Conservation (phyloP, 2,113 vertebrate species). For the Actinemys pallida region DNA sequence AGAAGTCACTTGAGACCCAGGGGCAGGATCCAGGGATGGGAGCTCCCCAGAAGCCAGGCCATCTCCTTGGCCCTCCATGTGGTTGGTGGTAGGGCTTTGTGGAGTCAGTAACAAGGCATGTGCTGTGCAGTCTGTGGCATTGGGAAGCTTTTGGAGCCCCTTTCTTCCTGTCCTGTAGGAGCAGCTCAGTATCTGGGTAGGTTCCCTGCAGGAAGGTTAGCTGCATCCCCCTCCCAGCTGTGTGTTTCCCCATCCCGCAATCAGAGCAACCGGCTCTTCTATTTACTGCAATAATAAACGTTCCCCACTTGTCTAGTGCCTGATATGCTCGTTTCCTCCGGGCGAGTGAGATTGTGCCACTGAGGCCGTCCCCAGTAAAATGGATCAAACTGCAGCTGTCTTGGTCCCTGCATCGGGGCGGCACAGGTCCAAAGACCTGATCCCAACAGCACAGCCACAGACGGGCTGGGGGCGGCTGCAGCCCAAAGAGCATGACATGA, state of each 20-base stretch:
- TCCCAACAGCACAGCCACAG: neutral
- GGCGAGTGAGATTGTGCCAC: accelerated
- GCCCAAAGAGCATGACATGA: too few species aligned
- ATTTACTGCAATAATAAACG: conserved; percentile 46
- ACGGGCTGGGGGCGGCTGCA: neutral
- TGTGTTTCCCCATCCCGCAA: neutral
- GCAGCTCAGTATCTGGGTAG: neutral
- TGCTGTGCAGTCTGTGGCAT: neutral
- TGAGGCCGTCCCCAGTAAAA: too few species aligned
- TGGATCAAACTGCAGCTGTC: neutral
- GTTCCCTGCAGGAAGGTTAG: neutral
- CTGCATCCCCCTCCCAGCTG: neutral
- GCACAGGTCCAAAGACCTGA: neutral
- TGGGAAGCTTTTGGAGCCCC: conserved; percentile 30
- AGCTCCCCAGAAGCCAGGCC: neutral
- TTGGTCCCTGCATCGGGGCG: neutral
- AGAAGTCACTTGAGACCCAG: neutral
- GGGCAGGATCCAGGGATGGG: accelerated
- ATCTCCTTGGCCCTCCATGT: neutral
- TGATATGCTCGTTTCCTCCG: accelerated
- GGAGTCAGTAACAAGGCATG: neutral
- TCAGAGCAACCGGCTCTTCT: neutral
- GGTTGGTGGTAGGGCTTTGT: neutral
- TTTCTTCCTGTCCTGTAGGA: neutral
- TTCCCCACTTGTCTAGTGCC: accelerated